phyloP scores from a whole-genome alignment of 2,888 invertebrate genomes.

The Eristalis tenax region DNA sequence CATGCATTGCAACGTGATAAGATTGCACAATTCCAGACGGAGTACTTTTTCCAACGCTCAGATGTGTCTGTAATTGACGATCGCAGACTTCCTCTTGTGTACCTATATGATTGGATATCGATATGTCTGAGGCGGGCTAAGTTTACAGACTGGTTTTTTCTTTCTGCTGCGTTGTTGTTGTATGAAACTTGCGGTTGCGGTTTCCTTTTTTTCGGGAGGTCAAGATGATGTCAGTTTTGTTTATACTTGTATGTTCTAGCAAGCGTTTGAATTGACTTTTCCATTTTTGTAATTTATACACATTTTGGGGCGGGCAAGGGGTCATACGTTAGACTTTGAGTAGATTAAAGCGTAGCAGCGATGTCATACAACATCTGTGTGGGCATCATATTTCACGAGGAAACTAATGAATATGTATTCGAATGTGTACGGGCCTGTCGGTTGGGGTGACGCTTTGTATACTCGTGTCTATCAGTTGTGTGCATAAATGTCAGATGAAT shows the following conservation, averaged over 20 bases:
- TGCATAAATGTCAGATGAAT: neutral
- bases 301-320: neutral
- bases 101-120: slow-evolving; percentile 4
- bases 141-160: slow-evolving; percentile 50
- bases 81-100: slow-evolving; percentile 32
- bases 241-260: slow-evolving; percentile 1
- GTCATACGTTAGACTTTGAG: neutral
- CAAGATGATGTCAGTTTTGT: slow-evolving; percentile 44
- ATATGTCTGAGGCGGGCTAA: slow-evolving; percentile 37
- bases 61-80: slow-evolving; percentile 12
- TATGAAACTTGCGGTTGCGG: slow-evolving; percentile 19
- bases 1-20: slow-evolving; percentile 37
- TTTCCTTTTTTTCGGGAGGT: neutral
- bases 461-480: neutral
- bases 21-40: slow-evolving; percentile 21
- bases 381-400: neutral
- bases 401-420: neutral
- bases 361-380: slow-evolving; percentile 8
- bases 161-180: neutral
- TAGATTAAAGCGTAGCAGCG: neutral
- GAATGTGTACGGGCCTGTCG: neutral
- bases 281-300: neutral
- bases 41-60: neutral
- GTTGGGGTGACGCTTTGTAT: neutral
- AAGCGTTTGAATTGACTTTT: slow-evolving; percentile 4